Evolutionary conservation across 2,888 invertebrate genomes (phyloP), one percentile per base, ranked within the genome.

Genomic region (Aleiodes alternator): DNA sequence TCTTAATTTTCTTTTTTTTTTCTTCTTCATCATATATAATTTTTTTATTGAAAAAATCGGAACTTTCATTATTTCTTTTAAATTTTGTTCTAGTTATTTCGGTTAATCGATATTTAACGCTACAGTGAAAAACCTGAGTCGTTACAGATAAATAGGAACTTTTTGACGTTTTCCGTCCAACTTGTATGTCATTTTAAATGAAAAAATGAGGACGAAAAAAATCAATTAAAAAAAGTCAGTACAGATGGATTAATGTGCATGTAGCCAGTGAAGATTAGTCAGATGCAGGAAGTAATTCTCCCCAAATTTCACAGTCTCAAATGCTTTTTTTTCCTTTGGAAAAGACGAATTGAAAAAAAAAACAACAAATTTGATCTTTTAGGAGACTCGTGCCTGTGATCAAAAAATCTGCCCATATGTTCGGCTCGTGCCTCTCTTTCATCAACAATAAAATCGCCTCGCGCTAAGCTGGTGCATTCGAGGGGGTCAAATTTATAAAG

Each of bases 401-500:
- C 14, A 56, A 76, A 68, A 73, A 76, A 76, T 73, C 70, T 76
- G 23, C 73, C 83, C 86, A 86, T 86, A 86, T 86, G 86, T 86
- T 78, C 80, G 73, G 34, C 11, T 78, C 74, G 78, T 82, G 78
- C 79, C 79, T 81, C 81, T 73, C 79, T 8, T 43, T 43, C 38
- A 38, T 38, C 78, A 81, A 82, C 82, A 82, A 82, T 81, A 66
- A 80, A 79, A 74, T 76, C 23, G 55, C 71, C 76, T 80, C 78
- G 77, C 80, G 77, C 68, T 84, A 84, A 85, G 84, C 85, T 76
- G 77, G 76, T 79, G 81, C 78, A 77, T 48, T 38, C 69, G 61
- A 48, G 76, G 69, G 81, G 82, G 79, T 77, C 76, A 69, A 72
- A 82, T 82, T 84, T 84, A 88, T 88, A 86, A 87, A 88, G 85